A percentile compares a stretch with the other conserved stretches of the same genome.
Evolutionary conservation across 64 coral and sea anemone genomes (phyloP).

Genomic region (Anthopleura sola): DNA sequence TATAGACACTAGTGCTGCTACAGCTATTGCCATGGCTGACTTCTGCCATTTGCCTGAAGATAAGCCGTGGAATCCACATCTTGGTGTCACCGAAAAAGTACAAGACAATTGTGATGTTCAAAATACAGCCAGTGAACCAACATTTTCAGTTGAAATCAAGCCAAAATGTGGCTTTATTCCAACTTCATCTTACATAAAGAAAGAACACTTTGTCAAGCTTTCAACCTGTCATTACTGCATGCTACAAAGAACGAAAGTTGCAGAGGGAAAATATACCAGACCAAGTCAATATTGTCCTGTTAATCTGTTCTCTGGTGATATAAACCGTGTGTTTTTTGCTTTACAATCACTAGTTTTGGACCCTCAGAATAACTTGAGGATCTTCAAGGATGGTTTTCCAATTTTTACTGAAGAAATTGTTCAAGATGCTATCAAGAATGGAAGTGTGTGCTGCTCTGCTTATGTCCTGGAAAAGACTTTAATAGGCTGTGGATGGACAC

Average conservation of each 20-base stretch:
- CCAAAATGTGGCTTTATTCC: conserved; percentile 87
- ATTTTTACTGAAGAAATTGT: conserved; percentile 72
- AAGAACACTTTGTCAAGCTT: conserved; percentile 31
- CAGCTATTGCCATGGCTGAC: conserved; percentile 74
- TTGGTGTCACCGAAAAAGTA: neutral
- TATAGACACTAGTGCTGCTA: conserved; percentile 31
- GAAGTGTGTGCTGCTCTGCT: neutral
- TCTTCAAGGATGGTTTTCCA: conserved; percentile 68
- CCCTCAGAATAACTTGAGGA: conserved; percentile 81
- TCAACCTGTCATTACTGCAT: conserved; percentile 72
- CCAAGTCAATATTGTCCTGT: conserved; percentile 78
- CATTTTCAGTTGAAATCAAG: conserved; percentile 85
- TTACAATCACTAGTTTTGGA: conserved; percentile 59
- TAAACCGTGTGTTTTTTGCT: conserved; percentile 49
- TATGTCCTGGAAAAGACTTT: neutral
- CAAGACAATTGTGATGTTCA: neutral
- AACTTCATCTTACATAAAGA: conserved; percentile 40
- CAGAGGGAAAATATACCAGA: conserved; percentile 70
- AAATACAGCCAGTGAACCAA: conserved; percentile 16
- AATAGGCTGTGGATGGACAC: neutral
- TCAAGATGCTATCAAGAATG: neutral
- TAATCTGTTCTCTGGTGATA: conserved; percentile 71
- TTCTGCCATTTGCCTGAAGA: conserved; percentile 54
- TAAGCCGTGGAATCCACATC: neutral
- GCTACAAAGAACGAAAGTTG: conserved; percentile 71